phyloP scores from a whole-genome alignment of 2,113 vertebrate genomes.

The Penelope pileata region DNA sequence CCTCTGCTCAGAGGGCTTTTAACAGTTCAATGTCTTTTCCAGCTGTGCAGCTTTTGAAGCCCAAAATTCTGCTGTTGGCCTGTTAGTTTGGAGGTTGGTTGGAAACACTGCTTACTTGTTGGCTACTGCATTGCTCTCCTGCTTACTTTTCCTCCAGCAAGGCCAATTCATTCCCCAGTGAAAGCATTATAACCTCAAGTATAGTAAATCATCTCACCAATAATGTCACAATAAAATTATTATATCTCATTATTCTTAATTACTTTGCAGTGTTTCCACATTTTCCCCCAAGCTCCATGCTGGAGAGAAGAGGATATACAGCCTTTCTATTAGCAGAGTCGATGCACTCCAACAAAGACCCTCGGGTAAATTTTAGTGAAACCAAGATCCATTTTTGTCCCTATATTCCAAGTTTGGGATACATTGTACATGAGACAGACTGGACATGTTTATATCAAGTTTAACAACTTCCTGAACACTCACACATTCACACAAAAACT shows the following conservation, averaged over 20 bases:
- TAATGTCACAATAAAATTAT: slow-evolving; percentile 19
- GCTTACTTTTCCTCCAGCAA: slow-evolving; percentile 39
- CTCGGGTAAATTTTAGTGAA: neutral
- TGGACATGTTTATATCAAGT: neutral
- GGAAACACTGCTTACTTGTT: neutral
- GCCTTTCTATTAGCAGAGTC: neutral
- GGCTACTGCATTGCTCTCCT: slow-evolving; percentile 40
- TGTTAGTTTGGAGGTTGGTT: neutral
- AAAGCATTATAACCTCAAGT: slow-evolving; percentile 5
- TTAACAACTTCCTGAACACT: neutral
- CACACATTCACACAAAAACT: neutral
- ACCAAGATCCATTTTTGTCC: neutral
- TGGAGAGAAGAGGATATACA: neutral
- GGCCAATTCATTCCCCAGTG: neutral
- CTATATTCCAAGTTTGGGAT: neutral
- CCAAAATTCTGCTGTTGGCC: neutral
- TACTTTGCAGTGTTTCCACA: neutral
- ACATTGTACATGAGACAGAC: neutral
- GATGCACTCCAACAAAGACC: neutral
- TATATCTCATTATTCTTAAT: neutral
- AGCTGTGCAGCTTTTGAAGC: neutral
- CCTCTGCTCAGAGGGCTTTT: neutral
- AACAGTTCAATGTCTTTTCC: neutral
- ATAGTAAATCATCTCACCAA: slow-evolving; percentile 37
- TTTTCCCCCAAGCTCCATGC: neutral